phyloP scores from a whole-genome alignment of 2,797 vertebrate species.

The Leptatherina wallacei region DNA sequence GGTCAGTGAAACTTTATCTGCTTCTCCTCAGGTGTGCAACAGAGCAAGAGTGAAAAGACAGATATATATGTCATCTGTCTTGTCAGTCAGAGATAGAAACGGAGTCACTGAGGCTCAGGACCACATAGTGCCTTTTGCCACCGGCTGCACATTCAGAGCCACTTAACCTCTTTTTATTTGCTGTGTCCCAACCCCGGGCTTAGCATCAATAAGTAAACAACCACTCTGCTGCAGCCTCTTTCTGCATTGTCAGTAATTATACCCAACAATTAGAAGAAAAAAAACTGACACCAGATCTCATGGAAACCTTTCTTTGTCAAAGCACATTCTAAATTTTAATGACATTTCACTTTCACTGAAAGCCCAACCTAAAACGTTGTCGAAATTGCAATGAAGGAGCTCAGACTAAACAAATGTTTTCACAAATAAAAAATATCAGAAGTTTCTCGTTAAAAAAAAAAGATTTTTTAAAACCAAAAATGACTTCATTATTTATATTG shows the following conservation, averaged over 20 bases:
- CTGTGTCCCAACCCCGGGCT: constrained; percentile 37
- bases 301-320: constrained; percentile 26
- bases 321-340: constrained; percentile 15
- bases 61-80: constrained; percentile 26
- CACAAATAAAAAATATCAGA: not conserved
- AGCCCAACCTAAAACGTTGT: not conserved
- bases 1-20: constrained; percentile 57
- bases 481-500: not conserved
- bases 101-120: constrained; percentile 16
- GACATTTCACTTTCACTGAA: constrained; percentile 57
- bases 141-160: constrained; percentile 38
- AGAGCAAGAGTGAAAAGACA: constrained; percentile 30
- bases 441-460: too few relatives aligned
- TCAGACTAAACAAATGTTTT: not conserved
- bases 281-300: constrained; percentile 52
- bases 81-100: constrained; percentile 16
- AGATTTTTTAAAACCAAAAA: not conserved
- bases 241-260: constrained; percentile 74
- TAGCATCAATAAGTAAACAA: constrained; percentile 80
- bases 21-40: constrained; percentile 32
- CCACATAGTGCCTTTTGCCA: constrained; percentile 24
- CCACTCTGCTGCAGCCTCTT: constrained; percentile 46
- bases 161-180: constrained; percentile 68
- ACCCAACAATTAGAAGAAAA: constrained; percentile 57
- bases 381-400: not conserved